Conservation (phyloP, 2,888 invertebrate genomes). For the Conistra vaccinii region DNA sequence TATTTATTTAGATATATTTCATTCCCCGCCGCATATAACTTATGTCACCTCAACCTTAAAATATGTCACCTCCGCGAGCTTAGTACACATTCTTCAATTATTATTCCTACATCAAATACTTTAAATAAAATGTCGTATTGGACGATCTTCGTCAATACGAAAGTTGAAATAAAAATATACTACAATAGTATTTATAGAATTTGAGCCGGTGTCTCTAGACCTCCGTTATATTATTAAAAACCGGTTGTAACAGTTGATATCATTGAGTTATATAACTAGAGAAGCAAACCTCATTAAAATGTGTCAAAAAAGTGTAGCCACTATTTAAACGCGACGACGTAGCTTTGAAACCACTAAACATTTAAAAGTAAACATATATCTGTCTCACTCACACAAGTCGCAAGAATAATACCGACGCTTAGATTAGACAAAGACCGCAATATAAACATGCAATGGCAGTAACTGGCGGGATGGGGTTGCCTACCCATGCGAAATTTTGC, state of each 20-base stretch:
- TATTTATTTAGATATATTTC: not conserved
- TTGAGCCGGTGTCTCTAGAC: constrained; percentile 5
- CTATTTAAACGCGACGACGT: too few species aligned
- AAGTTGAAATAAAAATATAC: constrained; percentile 34
- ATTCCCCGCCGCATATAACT: not conserved
- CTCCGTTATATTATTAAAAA: not conserved
- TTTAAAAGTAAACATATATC: too few species aligned
- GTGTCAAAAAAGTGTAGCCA: too few species aligned
- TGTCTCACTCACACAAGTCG: too few species aligned
- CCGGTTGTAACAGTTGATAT: not conserved
- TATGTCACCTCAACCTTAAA: not conserved
- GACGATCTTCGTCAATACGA: constrained; percentile 19
- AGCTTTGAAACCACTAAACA: too few species aligned
- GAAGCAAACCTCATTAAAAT: too few species aligned
- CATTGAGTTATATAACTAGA: too few species aligned
- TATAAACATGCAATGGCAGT: too few species aligned
- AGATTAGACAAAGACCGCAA: too few species aligned
- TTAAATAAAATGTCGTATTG: not conserved
- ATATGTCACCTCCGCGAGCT: not conserved
- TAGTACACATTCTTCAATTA: not conserved
- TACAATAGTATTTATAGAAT: not conserved
- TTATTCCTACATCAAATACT: not conserved
- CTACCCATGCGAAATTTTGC: too few species aligned
- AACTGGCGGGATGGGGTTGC: too few species aligned
- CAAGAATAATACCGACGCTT: too few species aligned